These are phyloP conservation scores for Belgica antarctica DNA, from an alignment of 2,888 invertebrate species.

Conservation along the genomic window DNA sequence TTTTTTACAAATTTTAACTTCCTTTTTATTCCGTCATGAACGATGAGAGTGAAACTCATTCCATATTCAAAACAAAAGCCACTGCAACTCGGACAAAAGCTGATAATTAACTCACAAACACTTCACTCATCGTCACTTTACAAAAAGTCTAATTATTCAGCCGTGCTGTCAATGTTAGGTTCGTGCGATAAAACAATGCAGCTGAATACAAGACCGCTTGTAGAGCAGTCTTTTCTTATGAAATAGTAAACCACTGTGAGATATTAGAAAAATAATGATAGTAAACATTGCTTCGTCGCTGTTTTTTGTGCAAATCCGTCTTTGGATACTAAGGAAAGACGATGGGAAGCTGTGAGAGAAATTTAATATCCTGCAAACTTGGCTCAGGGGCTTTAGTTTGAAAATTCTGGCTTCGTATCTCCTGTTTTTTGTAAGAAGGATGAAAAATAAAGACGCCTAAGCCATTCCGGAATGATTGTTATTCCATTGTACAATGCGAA, in stretches of 20 bases:
- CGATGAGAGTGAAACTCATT: too few relatives aligned
- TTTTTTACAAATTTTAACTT: not conserved
- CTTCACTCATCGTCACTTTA: too few relatives aligned
- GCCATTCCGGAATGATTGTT: too few relatives aligned
- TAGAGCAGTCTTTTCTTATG: too few relatives aligned
- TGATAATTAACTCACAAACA: too few relatives aligned
- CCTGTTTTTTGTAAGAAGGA: not conserved
- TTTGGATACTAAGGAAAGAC: too few relatives aligned
- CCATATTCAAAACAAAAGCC: too few relatives aligned
- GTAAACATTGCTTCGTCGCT: not conserved
- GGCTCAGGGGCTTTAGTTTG: not conserved
- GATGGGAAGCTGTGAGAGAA: not conserved
- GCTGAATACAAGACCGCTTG: not conserved
- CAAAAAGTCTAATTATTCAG: too few relatives aligned
- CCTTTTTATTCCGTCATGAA: not conserved
- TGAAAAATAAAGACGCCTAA: too few relatives aligned
- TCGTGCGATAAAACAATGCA: too few relatives aligned
- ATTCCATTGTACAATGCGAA: not conserved
- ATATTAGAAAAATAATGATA: conserved; percentile 15
- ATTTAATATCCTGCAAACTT: conserved; percentile 2
- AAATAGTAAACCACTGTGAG: conserved; percentile 11
- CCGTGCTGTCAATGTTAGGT: too few relatives aligned
- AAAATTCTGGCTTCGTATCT: not conserved
- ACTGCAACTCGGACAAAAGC: too few relatives aligned
- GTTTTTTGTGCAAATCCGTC: not conserved